Conservation (phyloP, 2,113 vertebrate genomes). For the Syngnathus typhle region DNA sequence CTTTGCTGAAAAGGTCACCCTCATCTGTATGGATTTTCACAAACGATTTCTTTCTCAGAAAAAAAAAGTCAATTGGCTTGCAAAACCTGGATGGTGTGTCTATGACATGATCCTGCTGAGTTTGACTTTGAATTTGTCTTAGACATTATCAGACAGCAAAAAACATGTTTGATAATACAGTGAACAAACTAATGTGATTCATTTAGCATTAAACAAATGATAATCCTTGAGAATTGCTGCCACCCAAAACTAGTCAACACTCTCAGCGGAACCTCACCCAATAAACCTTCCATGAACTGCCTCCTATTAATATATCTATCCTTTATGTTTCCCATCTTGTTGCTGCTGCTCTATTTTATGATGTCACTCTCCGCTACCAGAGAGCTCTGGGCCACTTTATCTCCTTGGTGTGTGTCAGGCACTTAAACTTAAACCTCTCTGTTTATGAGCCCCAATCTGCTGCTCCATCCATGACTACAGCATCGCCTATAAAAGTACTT, state of each 20-base stretch:
- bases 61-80: conserved; percentile 29
- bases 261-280: conserved; percentile 34
- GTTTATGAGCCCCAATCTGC: conserved; percentile 66
- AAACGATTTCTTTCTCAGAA: conserved; percentile 39
- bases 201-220: conserved; percentile 21
- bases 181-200: conserved; percentile 29
- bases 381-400: conserved; percentile 65
- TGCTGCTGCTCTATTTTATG: conserved; percentile 61
- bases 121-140: conserved; percentile 1
- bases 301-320: conserved; percentile 62
- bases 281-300: conserved; percentile 48
- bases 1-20: conserved; percentile 51
- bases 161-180: not conserved
- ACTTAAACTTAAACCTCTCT: conserved; percentile 67
- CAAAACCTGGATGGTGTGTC: conserved; percentile 14
- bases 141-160: not conserved
- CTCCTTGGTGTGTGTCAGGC: conserved; percentile 54
- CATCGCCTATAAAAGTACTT: conserved; percentile 46
- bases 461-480: conserved; percentile 48
- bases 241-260: conserved; percentile 31
- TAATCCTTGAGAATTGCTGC: conserved; percentile 24
- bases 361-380: conserved; percentile 59
- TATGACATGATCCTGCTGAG: not conserved
- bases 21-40: conserved; percentile 50
- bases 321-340: conserved; percentile 67